Evolutionary conservation across 2,888 invertebrate genomes (phyloP), one percentile per base, ranked within the genome.

Genomic region (Euproctis similis): DNA sequence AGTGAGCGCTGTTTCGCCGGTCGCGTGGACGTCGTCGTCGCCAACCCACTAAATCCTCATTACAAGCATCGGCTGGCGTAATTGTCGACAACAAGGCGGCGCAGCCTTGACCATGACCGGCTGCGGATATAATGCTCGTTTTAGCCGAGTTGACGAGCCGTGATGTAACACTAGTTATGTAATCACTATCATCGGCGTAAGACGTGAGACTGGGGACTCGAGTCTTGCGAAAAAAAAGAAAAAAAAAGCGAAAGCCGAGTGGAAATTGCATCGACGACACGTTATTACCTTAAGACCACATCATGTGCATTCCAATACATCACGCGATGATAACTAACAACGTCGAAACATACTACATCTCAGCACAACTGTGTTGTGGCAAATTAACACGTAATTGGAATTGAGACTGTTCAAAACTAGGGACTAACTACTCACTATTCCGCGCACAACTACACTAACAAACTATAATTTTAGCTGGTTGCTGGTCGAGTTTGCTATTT

Each of bases 81-180:
- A 80, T 80, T 78, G 78, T 64, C 68, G 65, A 56, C 66, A 65
- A 66, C 64, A 60, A 66, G 65, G 61, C 68, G n/a, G 65, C 65
- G 63, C 71, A 81, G 78, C 82, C 82, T 84, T 84, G 82, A 81
- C 82, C 81, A 81, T 84, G 82, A 81, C 82, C 82, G 78, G 65
- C 51, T 52, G 53, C 58, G 60, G 70, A 74, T 73, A 73, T 75
- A 73, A 59, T 72, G 77, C 66, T 71, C 75, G 80, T 80, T 82
- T 81, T 80, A 80, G 80, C 62, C 61, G 69, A 59, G 58, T 69
- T 77, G 80, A 78, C 78, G 78, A 59, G 66, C 51, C 67, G 66
- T 77, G 77, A 77, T 76, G 80, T 82, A 78, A 82, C 50, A 50
- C 60, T 55, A 51, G 57, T 82, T 82, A 73, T 67, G 60, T 75